These are phyloP conservation scores for Betta splendens DNA, from an alignment of 2,797 vertebrate species.

Conservation along the genomic window DNA sequence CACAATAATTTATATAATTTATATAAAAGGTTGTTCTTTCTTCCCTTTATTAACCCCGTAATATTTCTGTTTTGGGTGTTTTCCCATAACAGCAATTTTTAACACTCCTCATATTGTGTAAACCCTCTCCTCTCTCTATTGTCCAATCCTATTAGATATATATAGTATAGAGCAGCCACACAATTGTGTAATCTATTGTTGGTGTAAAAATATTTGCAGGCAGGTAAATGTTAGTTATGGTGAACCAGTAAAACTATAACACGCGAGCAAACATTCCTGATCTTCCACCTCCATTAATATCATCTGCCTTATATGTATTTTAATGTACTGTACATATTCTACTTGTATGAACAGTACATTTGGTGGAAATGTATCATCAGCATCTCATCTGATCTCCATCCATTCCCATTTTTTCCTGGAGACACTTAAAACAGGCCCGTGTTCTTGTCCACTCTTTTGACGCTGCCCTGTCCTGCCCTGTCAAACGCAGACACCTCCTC, in stretches of 20 bases:
- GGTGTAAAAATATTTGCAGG: background rate
- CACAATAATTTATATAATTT: conserved; percentile 3
- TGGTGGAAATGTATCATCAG: conserved; percentile 41
- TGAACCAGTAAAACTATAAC: background rate
- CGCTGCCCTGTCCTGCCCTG: conserved; percentile 71
- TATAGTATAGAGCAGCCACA: background rate
- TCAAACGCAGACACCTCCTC: conserved; percentile 94
- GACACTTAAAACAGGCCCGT: conserved; percentile 14
- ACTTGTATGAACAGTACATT: conserved; percentile 55
- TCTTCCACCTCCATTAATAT: conserved; percentile 38
- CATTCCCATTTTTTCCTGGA: conserved; percentile 1
- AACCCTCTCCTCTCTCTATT: conserved; percentile 5
- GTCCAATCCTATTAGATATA: background rate
- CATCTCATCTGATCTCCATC: conserved; percentile 28
- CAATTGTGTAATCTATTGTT: background rate
- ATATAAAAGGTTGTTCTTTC: conserved; percentile 1
- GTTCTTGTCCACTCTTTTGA: conserved; percentile 56
- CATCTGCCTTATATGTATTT: conserved; percentile 53
- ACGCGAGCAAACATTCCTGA: conserved; percentile 12
- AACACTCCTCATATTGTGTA: background rate
- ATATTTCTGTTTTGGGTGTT: background rate
- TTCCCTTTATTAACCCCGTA: background rate
- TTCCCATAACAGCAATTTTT: conserved; percentile 1
- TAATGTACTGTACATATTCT: conserved; percentile 56
- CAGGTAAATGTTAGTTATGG: conserved; percentile 5